Conservation (phyloP, 2,888 invertebrate species). For the Coelinius sp. region DNA sequence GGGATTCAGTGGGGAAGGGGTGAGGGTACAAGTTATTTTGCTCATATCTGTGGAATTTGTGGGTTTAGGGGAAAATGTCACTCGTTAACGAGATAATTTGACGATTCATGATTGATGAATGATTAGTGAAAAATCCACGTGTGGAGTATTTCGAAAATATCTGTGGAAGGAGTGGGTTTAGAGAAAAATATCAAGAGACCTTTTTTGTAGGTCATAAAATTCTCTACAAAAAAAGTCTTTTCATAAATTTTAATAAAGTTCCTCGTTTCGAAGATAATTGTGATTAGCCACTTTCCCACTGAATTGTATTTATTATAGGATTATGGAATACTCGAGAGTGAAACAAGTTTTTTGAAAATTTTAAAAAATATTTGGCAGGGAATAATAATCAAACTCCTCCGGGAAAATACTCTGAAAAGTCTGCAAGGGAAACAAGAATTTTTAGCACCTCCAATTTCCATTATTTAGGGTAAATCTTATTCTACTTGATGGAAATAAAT, state of each 20-base stretch:
- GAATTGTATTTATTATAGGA: not conserved
- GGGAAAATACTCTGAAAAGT: not conserved
- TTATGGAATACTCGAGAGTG: not conserved
- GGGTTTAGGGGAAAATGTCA: not conserved
- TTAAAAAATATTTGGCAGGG: not conserved
- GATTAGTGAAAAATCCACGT: not conserved
- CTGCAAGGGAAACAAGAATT: not conserved
- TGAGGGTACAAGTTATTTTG: not conserved
- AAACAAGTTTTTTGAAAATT: not conserved
- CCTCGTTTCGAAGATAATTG: not conserved
- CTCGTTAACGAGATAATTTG: not conserved
- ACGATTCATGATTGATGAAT: not conserved
- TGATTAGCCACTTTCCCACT: not conserved
- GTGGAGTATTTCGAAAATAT: not conserved
- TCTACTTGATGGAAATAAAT: not conserved
- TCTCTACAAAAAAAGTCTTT: not conserved
- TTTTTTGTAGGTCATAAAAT: too few relatives aligned
- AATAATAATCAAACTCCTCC: conserved; percentile 1
- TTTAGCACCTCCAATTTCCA: not conserved
- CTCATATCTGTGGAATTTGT: not conserved
- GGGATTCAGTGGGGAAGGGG: not conserved
- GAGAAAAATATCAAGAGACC: too few relatives aligned
- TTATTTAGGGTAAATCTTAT: not conserved
- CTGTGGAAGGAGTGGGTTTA: too few relatives aligned
- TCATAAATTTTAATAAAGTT: not conserved